These are phyloP conservation scores for Tinea trinotella DNA, from an alignment of 2,888 invertebrate genomes.

Conservation along the genomic window DNA sequence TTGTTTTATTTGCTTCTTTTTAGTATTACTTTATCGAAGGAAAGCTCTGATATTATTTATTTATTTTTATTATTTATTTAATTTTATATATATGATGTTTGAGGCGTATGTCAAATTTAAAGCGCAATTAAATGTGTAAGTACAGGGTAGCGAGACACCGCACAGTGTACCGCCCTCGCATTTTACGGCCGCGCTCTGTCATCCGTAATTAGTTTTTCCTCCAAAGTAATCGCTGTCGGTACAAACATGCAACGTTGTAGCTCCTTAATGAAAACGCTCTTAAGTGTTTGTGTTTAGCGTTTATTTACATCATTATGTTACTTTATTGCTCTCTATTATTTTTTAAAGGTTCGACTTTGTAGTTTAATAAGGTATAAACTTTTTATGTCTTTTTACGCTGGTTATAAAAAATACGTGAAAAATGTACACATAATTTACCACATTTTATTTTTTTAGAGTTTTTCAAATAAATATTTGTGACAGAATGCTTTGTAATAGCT, in stretches of 20 bases:
- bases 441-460: not conserved
- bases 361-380: constrained; percentile 13
- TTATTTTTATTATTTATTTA: not conserved
- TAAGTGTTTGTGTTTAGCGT: constrained; percentile 61
- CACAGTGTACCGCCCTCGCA: constrained; percentile 19
- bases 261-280: constrained; percentile 62
- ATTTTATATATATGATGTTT: not conserved
- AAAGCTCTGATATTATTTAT: not conserved
- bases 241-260: constrained; percentile 61
- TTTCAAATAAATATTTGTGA: not conserved
- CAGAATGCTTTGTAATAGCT: constrained; percentile 29
- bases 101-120: not conserved
- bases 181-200: constrained; percentile 33
- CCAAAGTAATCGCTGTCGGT: constrained; percentile 51
- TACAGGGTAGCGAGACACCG: not conserved
- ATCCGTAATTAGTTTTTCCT: constrained; percentile 61
- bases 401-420: not conserved
- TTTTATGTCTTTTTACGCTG: not conserved
- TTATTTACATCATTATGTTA: constrained; percentile 44
- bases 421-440: not conserved
- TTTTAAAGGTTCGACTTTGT: constrained; percentile 15
- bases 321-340: constrained; percentile 18
- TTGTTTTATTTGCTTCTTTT: constrained; percentile 11
- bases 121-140: not conserved
- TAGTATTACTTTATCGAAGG: constrained; percentile 6